phyloP scores from a whole-genome alignment of 1,140 invertebrate genomes.

The Temnothorax nylanderi region DNA sequence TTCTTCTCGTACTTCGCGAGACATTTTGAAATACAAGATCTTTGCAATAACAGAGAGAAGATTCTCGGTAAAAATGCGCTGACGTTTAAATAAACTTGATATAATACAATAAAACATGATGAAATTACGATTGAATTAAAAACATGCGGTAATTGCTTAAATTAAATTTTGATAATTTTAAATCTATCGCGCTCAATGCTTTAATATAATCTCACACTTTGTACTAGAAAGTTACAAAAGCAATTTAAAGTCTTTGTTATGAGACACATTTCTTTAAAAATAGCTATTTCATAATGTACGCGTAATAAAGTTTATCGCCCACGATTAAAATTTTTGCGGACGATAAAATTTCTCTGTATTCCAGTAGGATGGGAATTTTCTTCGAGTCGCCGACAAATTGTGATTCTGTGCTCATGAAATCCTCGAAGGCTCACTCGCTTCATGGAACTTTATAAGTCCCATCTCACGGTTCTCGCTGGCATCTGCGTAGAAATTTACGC shows the following conservation, averaged over 20 bases:
- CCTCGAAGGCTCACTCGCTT: conserved; percentile 16
- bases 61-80: neutral
- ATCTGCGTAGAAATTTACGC: conserved; percentile 60
- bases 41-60: conserved; percentile 25
- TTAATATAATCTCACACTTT: neutral
- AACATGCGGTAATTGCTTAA: neutral
- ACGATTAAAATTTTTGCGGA: conserved; percentile 27
- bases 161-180: neutral
- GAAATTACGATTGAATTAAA: neutral
- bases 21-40: neutral
- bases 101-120: neutral
- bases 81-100: neutral
- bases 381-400: conserved; percentile 51
- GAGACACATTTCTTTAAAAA: conserved; percentile 8
- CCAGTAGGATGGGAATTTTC: conserved; percentile 14
- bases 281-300: neutral
- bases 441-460: conserved; percentile 54
- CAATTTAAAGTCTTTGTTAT: neutral
- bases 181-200: neutral
- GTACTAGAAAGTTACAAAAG: neutral
- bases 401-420: conserved; percentile 23
- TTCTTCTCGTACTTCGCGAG: neutral
- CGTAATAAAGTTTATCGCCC: conserved; percentile 14
- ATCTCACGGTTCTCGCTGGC: conserved; percentile 43
- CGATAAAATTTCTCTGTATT: conserved; percentile 17